Evolutionary conservation across 1,140 invertebrate genomes (phyloP), one percentile per base, ranked within the genome.

Genomic region (Drosophila kohkoa): DNA sequence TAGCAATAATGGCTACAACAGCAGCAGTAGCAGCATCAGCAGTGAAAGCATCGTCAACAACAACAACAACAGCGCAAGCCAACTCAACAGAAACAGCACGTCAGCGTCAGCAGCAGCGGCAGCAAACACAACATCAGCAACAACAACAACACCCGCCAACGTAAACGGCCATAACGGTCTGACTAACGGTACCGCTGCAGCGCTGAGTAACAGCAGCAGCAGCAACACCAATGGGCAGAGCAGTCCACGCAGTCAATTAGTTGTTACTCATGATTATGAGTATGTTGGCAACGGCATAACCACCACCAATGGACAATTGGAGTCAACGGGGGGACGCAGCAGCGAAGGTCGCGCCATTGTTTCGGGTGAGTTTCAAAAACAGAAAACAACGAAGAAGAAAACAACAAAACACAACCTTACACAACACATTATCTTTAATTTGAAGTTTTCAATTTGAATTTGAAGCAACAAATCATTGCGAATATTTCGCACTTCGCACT

Each of bases 41-140:
- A 65, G 1, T 43, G 62, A 45, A 13, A 62, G 16, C 20, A 69
- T 35, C 16, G 65, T 28, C 41, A 79, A 45, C 30, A 82, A 67
- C 62, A 85, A 83, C 70, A 86, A 79, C 59, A 87, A 87, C 64
- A 86, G 69, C 52, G 52, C 75, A 20, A 86, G 82, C 52, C 82
- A 86, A 70, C 82, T 75, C 55, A 87, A 87, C 67, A 87, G 82
- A 57, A 85, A 85, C 60, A 86, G 30, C 72, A 77, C 71, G 54
- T 25, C 57, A 60, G 32, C 60, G n/a, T n/a, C 48, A 54, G 38
- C 30, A 67, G 35, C 30, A 66, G 60, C 76, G 64, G 46, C 30
- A 43, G 54, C 77, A 62, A 59, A 57, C 32, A 32, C 68, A 55
- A 15, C 38, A 75, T 13, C 58, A 51, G 28, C 41, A 69, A 16